Base-by-base conservation (phyloP, 2,888 invertebrate genomes). In the Lasioglossum figueresi region DNA sequence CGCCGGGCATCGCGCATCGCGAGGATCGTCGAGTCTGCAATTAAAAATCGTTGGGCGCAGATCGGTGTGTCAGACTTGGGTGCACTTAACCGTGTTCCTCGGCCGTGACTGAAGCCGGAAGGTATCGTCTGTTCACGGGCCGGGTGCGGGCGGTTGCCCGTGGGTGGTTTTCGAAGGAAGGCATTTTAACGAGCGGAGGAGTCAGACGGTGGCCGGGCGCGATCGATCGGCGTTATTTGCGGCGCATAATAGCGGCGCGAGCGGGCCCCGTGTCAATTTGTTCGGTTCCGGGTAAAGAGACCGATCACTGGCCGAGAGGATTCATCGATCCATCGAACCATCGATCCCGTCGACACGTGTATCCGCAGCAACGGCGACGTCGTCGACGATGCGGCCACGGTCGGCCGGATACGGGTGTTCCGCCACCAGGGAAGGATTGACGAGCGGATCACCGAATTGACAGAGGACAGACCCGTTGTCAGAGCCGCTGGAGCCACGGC, bases 361-460 rank as follows among this genome's bases (percentile, higher is more conserved):
- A 68, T 76, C 68, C 73, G 59, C n/a, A 8, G 56, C 10, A 34
- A 19, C 52, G 27, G 23, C 56, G 4, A 31, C 82, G 77, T 80
- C 73, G 45, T 37, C 80, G 70, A 66, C 48, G 77, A 89, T 87
- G 89, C 76, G 43, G 27, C 71, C 40, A 72, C 75, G 70, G 40
- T 56, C 72, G 27, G 1, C 48, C 63, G 79, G 76, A 89, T 68
- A 37, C 72, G 82, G 81, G 66, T 76, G 80, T 83, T 82, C 83
- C 83, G 83, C 68, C 14, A 70, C 48, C 52, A 59, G 72, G 37
- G 80, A 79, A 87, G 86, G 86, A 83, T 86, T 80, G 83, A 70
- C 83, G 74, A 78, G 80, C 59, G 86, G 78, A 80, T 87, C 86
- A 52, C 27, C 78, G 52, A 80, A 83, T 73, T 86, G 87, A 87